Base-by-base conservation (phyloP, 1,140 invertebrate genomes). In the Drosophila pallidifrons region DNA sequence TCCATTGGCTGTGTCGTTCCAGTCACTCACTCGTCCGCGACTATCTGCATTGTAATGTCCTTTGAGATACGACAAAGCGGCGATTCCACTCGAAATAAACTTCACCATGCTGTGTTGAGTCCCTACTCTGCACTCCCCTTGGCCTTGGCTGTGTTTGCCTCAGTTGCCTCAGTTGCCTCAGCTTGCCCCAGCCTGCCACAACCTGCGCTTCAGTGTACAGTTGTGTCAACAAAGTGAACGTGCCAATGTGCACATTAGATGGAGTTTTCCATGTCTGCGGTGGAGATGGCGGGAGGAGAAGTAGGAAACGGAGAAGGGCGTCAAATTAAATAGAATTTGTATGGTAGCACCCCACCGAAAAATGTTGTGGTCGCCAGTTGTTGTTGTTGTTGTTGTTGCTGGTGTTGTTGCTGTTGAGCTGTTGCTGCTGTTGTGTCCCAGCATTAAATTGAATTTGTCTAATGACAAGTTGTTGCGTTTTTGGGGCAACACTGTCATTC, bases 11-110 rank as follows among this genome's bases (percentile, higher is more conserved):
- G 57, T 74, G 71, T 74, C 71, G 63, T 77, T 79, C 64, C 79
- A 82, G 69, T 80, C 77, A 66, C 68, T 77, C 83, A 77, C 72
- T 87, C 68, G 66, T 69, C 77, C 46, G 58, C 66, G 67, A 80
- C 80, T 87, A 87, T 87, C 83, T 87, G 83, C 83, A 87, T 88
- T 83, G 85, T 88, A 87, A 87, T 88, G 83, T 87, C 83, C 85
- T 87, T 68, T 77, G 85, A 88, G 83, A 87, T 87, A 87, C 75
- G 85, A 75, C 67, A 83, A 88, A 88, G 73, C 83, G 83, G 83
- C 85, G 83, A 87, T 89, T 88, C 85, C 73, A 87, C 77, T 87
- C 77, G 80, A 87, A 87, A 88, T 88, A 88, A 80, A 87, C 83
- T 88, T 82, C 72, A 75, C 57, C 70, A 61, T 61, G 47, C 70